Base-by-base conservation (phyloP, 2,113 vertebrate genomes). In the Myrmecophaga tridactyla region DNA sequence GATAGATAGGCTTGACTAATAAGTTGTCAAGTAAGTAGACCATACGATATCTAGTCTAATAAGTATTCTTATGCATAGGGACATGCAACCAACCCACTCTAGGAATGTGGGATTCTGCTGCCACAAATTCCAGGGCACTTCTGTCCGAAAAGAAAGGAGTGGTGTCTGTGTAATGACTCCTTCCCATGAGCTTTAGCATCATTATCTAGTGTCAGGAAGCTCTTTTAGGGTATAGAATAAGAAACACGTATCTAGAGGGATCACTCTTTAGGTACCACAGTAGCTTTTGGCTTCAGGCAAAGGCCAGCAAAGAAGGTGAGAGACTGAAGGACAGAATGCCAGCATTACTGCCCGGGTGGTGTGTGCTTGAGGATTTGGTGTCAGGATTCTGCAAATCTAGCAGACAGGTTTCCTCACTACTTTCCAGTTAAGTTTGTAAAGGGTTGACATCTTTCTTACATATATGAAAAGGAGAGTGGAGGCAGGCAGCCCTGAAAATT, bases 381-480 rank as follows among this genome's bases (percentile, higher is more conserved):
- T 81, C 31, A 89, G 82, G 43, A 80, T 53, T 84, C 87, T 86
- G 60, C 31, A 48, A 7, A 75, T 92, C 5, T 75, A 77, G 20
- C 62, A 77, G 84, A 69, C 62, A n/a, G 43, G 13, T 41, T 94
- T 95, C 87, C 67, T 85, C 88, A 18, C 56, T 46, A 51, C 67
- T 87, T 96, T 80, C 62, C 86, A 94, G 39, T 95, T 78, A 95
- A 92, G 73, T 81, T 58, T 88, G 56, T 73, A 20, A 90, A 70
- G 39, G 94, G 36, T 86, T 80, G 86, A 92, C 72, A 65, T 96
- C 62, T 92, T 92, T 56, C 60, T 97, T 93, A 89, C 43, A 51
- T 75, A 78, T 48, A 84, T 18, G 3, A 86, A 80, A 88, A 92
- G n/a, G 43, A 75, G 48, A 80, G 6, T 15, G 60, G 72, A 96